Evolutionary conservation across 2,888 invertebrate species (phyloP), one percentile per base, ranked within the genome.

Genomic region (Tanaodytes sp.): DNA sequence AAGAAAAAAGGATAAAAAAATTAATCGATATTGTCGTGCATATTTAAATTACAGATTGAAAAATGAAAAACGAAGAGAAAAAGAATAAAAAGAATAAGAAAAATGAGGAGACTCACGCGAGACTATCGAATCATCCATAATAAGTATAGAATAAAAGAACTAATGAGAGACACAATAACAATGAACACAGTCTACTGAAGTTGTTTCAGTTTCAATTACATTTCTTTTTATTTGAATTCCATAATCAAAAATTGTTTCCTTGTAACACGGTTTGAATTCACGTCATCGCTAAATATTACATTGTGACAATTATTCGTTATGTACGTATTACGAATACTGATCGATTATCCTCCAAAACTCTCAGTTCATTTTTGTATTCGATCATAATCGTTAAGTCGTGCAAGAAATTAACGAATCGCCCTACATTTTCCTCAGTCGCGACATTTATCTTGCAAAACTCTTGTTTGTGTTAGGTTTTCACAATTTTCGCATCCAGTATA

Each of bases 181-280:
- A 77, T 71, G 73, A 75, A 77, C 76, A 84, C 80, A 84, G 78
- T 83, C 81, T 83, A 79, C 67, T 80, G 77, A 78, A 78, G 77
- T 82, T 77, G 77, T 80, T 83, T 82, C 77, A 82, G 78, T 84
- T 82, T 84, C 77, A 83, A 81, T 84, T 83, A 83, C 82, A 84
- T 83, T 84, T 78, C 79, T 79, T 84, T 83, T 84, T 84, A 84
- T 84, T 84, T 82, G 79, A 84, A 82, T 83, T 83, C 79, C 81
- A 83, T 83, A 82, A 82, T 84, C 82, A 83, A 84, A 82, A 81
- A 67, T 64, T 67, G 67, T 77, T 81, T 80, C 82, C 80, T 80
- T 81, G 81, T 82, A 83, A 84, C 84, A 80, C 84, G 82, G 78
- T 81, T 80, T 82, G 77, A 81, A 80, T 77, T 80, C 83, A 80